phyloP scores from a whole-genome alignment of 2,888 invertebrate species.

The Orthonychiurus folsomi region DNA sequence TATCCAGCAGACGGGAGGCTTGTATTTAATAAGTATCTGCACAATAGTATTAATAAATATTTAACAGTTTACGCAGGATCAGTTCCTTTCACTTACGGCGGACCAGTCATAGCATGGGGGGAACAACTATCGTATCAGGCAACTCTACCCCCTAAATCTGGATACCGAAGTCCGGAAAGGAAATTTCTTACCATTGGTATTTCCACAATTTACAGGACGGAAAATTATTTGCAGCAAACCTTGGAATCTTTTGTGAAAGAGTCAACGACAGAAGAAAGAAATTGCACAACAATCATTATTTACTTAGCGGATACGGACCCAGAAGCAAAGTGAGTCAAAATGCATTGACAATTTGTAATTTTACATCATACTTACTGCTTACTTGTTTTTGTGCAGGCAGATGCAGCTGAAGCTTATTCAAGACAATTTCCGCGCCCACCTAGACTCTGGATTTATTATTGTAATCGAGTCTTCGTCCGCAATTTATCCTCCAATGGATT shows the following conservation, averaged over 20 bases:
- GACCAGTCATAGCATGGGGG: slow-evolving; percentile 1
- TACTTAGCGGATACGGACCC: slow-evolving; percentile 44
- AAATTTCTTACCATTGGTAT: slow-evolving; percentile 45
- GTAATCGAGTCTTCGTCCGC: slow-evolving; percentile 41
- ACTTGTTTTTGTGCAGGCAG: slow-evolving; percentile 26
- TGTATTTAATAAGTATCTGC: too few relatives aligned
- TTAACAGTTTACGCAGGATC: too few relatives aligned
- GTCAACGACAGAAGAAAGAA: slow-evolving; percentile 41
- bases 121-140: neutral
- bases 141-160: neutral
- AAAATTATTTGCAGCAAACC: slow-evolving; percentile 44
- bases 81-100: too few relatives aligned
- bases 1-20: too few relatives aligned
- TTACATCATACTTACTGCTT: neutral
- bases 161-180: slow-evolving; percentile 17
- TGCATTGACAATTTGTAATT: neutral
- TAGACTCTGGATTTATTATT: slow-evolving; percentile 44
- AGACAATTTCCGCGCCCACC: slow-evolving; percentile 35
- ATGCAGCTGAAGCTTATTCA: slow-evolving; percentile 35
- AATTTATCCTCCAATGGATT: slow-evolving; percentile 41
- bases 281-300: slow-evolving; percentile 43
- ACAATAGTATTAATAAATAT: too few relatives aligned
- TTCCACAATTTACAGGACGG: slow-evolving; percentile 44
- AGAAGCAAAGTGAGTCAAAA: slow-evolving; percentile 31
- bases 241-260: slow-evolving; percentile 43